These are phyloP conservation scores for Coreius guichenoti DNA, from an alignment of 2,797 vertebrate species.

Conservation along the genomic window DNA sequence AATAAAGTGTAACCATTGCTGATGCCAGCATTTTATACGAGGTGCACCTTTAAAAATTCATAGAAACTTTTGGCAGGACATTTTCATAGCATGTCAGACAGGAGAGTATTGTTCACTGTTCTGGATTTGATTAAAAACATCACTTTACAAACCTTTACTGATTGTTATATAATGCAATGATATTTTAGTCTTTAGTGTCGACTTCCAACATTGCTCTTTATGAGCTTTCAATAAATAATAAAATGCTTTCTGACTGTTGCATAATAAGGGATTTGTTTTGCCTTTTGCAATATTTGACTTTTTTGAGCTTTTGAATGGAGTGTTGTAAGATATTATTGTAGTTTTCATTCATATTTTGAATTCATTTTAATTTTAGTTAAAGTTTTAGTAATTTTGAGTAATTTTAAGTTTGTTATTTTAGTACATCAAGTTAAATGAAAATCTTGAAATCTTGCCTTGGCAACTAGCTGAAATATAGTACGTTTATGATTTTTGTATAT, in stretches of 20 bases:
- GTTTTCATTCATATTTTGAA: background rate
- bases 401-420: background rate
- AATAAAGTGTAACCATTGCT: background rate
- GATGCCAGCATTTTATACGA: background rate
- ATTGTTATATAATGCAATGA: background rate
- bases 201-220: background rate
- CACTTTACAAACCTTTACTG: background rate
- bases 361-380: background rate
- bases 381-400: background rate
- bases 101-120: background rate
- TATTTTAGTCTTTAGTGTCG: background rate
- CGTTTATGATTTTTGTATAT: background rate
- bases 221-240: background rate
- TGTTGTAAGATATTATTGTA: background rate
- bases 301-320: background rate
- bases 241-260: background rate
- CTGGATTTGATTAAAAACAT: constrained; percentile 14
- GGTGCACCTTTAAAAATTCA: too few species aligned
- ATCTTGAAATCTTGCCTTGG: background rate
- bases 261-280: background rate
- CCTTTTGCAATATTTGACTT: background rate
- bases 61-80: background rate
- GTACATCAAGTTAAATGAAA: background rate
- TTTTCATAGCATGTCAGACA: background rate
- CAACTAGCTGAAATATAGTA: background rate